phyloP scores from a whole-genome alignment of 1,140 invertebrate species.

The Drosophila arizonae region DNA sequence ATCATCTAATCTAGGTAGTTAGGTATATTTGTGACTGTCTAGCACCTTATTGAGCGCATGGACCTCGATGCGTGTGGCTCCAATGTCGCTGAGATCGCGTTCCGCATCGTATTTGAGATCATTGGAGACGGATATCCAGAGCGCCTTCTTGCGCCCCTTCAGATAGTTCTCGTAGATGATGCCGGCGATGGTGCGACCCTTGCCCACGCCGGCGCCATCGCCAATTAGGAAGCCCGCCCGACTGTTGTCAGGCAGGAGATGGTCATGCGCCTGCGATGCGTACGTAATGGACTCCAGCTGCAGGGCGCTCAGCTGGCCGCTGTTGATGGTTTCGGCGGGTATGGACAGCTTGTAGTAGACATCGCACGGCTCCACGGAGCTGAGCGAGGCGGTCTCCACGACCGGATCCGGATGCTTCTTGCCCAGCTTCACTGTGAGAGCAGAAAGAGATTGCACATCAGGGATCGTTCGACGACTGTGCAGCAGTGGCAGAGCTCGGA shows the following conservation, averaged over 20 bases:
- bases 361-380: conserved; percentile 97
- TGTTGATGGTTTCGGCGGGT: conserved; percentile 92
- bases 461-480: too few species aligned
- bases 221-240: conserved; percentile 98
- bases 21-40: too few species aligned
- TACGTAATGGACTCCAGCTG: conserved; percentile 99
- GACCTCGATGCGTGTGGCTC: conserved; percentile 94
- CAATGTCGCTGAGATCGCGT: conserved; percentile 97
- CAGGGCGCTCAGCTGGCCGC: conserved; percentile 94
- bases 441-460: background rate
- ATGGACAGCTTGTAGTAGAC: conserved; percentile 95
- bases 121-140: conserved; percentile 99
- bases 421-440: conserved; percentile 92
- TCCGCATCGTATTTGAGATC: conserved; percentile 99
- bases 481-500: background rate
- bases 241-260: conserved; percentile 93
- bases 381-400: conserved; percentile 98
- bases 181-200: conserved; percentile 98
- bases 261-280: conserved; percentile 97
- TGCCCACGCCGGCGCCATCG: conserved; percentile 99
- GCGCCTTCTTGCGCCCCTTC: conserved; percentile 94
- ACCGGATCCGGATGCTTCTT: conserved; percentile 99
- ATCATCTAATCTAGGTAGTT: too few species aligned
- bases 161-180: conserved; percentile 99
- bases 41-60: conserved; percentile 93